Percentiles rank a stretch among this genome's conserved stretches.
Evolutionary conservation across 2,797 vertebrate species (phyloP).

Genomic region (Lateolabrax maculatus): DNA sequence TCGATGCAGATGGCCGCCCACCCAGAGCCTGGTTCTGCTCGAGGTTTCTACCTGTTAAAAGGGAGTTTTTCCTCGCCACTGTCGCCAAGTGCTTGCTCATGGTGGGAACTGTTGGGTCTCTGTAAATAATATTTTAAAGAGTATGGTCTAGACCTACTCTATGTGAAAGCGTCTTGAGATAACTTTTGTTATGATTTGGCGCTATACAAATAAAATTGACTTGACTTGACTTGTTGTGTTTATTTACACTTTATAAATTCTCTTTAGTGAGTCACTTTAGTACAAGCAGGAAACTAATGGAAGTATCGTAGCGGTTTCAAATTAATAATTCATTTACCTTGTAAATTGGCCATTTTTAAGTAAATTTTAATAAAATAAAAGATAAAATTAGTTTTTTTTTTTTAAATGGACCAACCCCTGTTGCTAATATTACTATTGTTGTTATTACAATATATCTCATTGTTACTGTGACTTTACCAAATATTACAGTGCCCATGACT

Average conservation of each 20-base stretch:
- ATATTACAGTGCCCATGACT: background rate
- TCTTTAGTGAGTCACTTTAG: conserved; percentile 25
- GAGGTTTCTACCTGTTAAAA: too few relatives aligned
- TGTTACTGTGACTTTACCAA: background rate
- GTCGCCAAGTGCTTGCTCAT: too few relatives aligned
- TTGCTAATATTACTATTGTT: background rate
- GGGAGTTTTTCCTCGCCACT: too few relatives aligned
- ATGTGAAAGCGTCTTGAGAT: too few relatives aligned
- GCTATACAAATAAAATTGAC: too few relatives aligned
- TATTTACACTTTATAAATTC: conserved; percentile 43
- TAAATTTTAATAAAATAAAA: background rate
- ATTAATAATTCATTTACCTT: conserved; percentile 11
- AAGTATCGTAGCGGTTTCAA: background rate
- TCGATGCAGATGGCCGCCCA: too few relatives aligned
- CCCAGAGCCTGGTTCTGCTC: too few relatives aligned
- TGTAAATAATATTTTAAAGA: too few relatives aligned
- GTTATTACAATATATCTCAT: background rate
- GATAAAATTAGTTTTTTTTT: background rate
- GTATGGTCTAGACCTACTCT: too few relatives aligned
- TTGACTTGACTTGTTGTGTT: too few relatives aligned
- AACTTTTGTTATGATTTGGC: too few relatives aligned
- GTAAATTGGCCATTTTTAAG: background rate
- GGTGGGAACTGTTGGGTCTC: too few relatives aligned
- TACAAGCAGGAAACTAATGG: conserved; percentile 41
- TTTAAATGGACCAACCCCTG: background rate